These are phyloP conservation scores for Pammene aurita DNA, from an alignment of 2,888 invertebrate species.

Conservation along the genomic window DNA sequence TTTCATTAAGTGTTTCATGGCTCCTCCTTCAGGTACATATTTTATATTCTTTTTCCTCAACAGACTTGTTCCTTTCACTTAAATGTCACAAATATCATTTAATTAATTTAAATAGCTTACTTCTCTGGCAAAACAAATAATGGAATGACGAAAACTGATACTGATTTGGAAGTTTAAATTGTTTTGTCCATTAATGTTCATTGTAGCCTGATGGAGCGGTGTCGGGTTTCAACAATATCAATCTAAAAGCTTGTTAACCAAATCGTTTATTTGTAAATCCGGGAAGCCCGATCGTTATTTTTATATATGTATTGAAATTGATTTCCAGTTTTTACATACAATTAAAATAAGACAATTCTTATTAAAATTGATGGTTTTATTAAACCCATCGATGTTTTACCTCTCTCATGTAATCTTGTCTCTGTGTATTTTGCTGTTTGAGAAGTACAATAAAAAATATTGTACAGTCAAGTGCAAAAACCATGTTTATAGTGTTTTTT, in stretches of 20 bases:
- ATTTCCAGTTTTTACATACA: too few relatives aligned
- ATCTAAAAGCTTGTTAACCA: slow-evolving; percentile 13
- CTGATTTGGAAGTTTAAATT: slow-evolving; percentile 27
- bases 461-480: too few relatives aligned
- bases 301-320: neutral
- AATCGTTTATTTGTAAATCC: slow-evolving; percentile 20
- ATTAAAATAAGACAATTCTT: too few relatives aligned
- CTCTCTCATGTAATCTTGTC: too few relatives aligned
- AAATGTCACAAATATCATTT: slow-evolving; percentile 5
- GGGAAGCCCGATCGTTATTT: neutral
- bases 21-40: too few relatives aligned
- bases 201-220: slow-evolving; percentile 25
- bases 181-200: slow-evolving; percentile 34
- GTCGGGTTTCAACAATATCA: slow-evolving; percentile 3
- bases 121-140: neutral
- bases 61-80: neutral
- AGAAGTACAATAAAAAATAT: too few relatives aligned
- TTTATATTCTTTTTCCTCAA: too few relatives aligned
- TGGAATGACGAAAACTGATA: slow-evolving; percentile 23
- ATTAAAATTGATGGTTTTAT: too few relatives aligned
- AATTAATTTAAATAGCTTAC: neutral
- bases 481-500: too few relatives aligned
- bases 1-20: too few relatives aligned
- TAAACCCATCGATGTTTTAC: too few relatives aligned
- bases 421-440: too few relatives aligned